Percentiles rank a stretch among this genome's conserved stretches.
Evolutionary conservation across 2,113 vertebrate genomes (phyloP).

Genomic region (Atlantisia rogersi): DNA sequence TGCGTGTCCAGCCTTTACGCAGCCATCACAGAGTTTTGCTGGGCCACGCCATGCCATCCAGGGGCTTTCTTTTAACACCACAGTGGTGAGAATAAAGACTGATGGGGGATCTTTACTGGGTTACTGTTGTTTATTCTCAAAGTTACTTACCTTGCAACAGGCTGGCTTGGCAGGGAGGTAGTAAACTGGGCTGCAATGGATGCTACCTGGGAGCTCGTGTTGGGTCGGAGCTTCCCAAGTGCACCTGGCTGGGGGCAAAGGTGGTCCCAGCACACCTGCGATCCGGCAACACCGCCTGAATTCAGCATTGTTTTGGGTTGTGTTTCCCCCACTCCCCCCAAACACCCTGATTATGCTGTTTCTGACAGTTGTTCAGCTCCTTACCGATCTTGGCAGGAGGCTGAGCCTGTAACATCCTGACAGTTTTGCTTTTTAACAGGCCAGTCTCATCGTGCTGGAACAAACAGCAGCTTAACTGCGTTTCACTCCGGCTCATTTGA

Average conservation of each 20-base stretch:
- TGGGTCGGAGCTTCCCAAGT: accelerated
- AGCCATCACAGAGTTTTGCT: not conserved
- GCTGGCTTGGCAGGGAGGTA: not conserved
- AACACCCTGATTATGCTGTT: not conserved
- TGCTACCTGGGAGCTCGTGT: not conserved
- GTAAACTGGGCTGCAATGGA: not conserved
- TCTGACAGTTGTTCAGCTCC: slow-evolving; percentile 59
- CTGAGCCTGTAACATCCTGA: slow-evolving; percentile 71
- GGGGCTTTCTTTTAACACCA: accelerated
- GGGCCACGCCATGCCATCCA: accelerated
- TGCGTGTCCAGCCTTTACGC: accelerated
- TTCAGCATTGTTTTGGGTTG: not conserved
- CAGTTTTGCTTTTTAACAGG: slow-evolving; percentile 71
- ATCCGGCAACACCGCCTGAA: not conserved
- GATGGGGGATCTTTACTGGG: not conserved
- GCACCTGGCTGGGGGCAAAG: not conserved
- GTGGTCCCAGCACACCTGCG: not conserved
- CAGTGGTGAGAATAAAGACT: not conserved
- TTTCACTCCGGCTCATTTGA: slow-evolving; percentile 60
- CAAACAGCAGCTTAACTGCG: slow-evolving; percentile 65
- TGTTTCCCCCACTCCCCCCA: no score
- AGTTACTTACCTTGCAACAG: not conserved
- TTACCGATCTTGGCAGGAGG: slow-evolving; percentile 64
- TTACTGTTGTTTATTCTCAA: accelerated
- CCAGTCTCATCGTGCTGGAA: slow-evolving; percentile 62